Percentiles rank a stretch among this genome's conserved stretches.
Evolutionary conservation across 2,113 vertebrate species (phyloP).

Genomic region (Eonycteris spelaea): DNA sequence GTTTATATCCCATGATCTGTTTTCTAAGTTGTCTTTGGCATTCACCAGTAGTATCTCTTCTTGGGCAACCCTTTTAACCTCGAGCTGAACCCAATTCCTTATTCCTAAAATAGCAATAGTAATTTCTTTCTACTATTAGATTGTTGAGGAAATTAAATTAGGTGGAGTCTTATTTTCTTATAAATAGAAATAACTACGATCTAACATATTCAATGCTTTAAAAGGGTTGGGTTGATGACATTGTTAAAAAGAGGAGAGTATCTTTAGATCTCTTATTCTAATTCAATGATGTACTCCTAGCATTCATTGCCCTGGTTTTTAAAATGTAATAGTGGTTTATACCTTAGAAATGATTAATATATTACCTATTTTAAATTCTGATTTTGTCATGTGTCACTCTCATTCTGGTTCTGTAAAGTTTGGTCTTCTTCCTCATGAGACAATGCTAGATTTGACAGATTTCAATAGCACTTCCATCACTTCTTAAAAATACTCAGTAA

Average conservation of each 20-base stretch:
- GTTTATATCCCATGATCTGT: too few relatives aligned
- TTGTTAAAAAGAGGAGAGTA: not conserved
- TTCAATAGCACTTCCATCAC: not conserved
- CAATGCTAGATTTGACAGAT: not conserved
- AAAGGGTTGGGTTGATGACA: not conserved
- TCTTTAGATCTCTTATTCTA: not conserved
- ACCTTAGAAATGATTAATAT: not conserved
- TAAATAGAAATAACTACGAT: not conserved
- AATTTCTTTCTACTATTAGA: not conserved
- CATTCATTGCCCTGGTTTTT: not conserved
- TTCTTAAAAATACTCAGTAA: not conserved
- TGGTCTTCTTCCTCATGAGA: not conserved
- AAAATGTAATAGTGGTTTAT: not conserved
- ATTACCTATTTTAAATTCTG: not conserved
- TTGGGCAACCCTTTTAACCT: not conserved
- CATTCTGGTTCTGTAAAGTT: not conserved
- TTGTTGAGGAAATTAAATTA: slow-evolving; percentile 15
- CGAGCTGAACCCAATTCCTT: not conserved
- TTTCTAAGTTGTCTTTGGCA: not conserved
- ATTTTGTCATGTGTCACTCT: not conserved
- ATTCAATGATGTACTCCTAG: not conserved
- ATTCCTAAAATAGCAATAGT: not conserved
- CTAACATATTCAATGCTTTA: not conserved
- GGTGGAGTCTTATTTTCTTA: not conserved
- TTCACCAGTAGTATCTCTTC: not conserved